Percentiles rank a stretch among this genome's conserved stretches.
Evolutionary conservation across 2,888 invertebrate species (phyloP).

Genomic region (Stratiomys singularior): DNA sequence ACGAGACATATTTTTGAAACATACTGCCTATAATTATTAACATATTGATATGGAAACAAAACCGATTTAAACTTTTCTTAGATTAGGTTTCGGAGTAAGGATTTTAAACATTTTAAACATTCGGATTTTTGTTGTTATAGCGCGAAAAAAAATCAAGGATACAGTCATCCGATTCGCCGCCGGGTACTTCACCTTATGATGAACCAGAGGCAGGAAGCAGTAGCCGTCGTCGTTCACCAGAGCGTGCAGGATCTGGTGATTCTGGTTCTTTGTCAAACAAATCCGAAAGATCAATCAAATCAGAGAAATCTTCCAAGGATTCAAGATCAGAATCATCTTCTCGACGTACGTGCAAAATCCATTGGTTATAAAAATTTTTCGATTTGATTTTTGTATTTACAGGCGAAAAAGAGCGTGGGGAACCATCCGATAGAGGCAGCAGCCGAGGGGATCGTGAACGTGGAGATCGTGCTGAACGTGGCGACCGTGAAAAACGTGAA

Average conservation of each 20-base stretch:
- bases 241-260: constrained; percentile 37
- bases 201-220: constrained; percentile 17
- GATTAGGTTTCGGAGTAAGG: too few species aligned
- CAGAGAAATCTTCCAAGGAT: constrained; percentile 34
- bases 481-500: neutral
- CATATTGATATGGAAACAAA: too few species aligned
- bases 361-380: neutral
- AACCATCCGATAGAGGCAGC: constrained; percentile 20
- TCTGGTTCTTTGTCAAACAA: constrained; percentile 35
- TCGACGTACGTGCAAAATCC: constrained; percentile 6
- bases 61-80: too few species aligned
- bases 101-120: neutral
- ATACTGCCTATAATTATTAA: too few species aligned
- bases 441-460: neutral
- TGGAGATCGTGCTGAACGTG: constrained; percentile 19
- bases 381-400: neutral
- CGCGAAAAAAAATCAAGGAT: constrained; percentile 46
- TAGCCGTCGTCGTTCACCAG: constrained; percentile 29
- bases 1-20: too few species aligned
- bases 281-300: constrained; percentile 36
- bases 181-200: constrained; percentile 36
- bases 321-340: constrained; percentile 37
- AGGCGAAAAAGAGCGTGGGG: constrained; percentile 7
- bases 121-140: constrained; percentile 10
- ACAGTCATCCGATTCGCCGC: constrained; percentile 45